Base-by-base conservation (phyloP, 2,113 vertebrate species). In the Sinocyclocheilus anshuiensis region DNA sequence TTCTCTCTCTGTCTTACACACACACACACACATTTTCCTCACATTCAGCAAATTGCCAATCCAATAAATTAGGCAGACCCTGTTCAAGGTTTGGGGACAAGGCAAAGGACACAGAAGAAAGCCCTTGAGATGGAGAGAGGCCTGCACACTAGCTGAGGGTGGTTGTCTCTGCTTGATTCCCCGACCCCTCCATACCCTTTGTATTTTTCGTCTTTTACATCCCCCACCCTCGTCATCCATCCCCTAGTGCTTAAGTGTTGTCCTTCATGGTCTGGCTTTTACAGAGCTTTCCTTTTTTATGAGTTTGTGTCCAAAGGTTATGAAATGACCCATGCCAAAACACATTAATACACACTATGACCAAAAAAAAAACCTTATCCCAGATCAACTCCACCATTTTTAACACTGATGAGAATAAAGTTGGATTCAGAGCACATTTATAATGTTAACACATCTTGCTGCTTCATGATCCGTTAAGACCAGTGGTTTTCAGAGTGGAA, bases 21-120 rank as follows among this genome's bases (percentile, higher is more conserved):
- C 42, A 59, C 45, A 48, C 11, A 50, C 4, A 4, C 48, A 45
- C 42, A n/a, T 45, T 45, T 45, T 9, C 10, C 42, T 45, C 42
- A 2, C 90, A 92, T 88, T 92, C 92, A 93, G 92, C 92, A 93
- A 92, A 93, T 93, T 89, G 85, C 83, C 87, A 90, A 88, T 89
- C 88, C 90, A 92, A 92, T 92, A 93, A 94, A 94, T 93, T 93
- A 94, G 76, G 85, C 87, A 84, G 83, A 76, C 84, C 55, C 12
- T 80, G 80, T 86, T 67, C 90, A 91, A 92, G 91, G 91, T 90
- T 90, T 91, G 86, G 87, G 90, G 90, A 90, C 92, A 92, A 93
- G 93, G 91, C 93, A 91, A 90, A 90, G 88, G 83, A 84, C 29
- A 86, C 29, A 24, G 26, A 26, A 83, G 29, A 84, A 79, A 79